These are phyloP conservation scores for Monodelphis domestica DNA, from an alignment of 2,797 vertebrate species.

Conservation along the genomic window DNA sequence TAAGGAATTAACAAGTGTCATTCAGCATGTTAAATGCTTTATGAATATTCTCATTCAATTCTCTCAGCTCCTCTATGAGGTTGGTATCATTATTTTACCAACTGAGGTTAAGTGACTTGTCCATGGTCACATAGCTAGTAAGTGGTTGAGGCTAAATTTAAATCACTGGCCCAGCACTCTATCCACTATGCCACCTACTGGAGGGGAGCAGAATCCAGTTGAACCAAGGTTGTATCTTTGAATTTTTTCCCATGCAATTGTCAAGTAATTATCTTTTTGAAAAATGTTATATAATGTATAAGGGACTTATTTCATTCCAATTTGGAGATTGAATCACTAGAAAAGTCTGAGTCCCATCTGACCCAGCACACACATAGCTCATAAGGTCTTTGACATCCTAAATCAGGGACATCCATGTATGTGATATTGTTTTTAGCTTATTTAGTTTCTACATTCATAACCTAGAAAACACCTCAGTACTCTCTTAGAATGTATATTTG, in stretches of 20 bases:
- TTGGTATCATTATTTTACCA: neutral
- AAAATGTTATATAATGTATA: neutral
- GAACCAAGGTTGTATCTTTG: neutral
- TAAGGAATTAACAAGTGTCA: slow-evolving; percentile 5
- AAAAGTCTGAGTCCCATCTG: neutral
- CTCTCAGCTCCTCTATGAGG: neutral
- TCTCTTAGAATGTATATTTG: neutral
- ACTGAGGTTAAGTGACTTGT: neutral
- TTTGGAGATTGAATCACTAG: neutral
- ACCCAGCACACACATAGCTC: neutral
- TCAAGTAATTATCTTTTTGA: neutral
- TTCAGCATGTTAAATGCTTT: neutral
- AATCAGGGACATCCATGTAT: neutral
- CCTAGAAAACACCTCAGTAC: neutral
- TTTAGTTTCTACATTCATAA: neutral
- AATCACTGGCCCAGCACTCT: neutral
- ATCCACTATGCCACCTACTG: no score
- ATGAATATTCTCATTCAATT: neutral
- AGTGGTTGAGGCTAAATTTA: neutral
- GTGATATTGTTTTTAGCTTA: neutral
- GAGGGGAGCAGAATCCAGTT: neutral
- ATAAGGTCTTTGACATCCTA: neutral
- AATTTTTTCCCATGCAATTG: neutral
- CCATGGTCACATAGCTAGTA: neutral
- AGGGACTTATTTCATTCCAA: neutral